Base-by-base conservation (phyloP, 37 sponge, comb jelly and placozoan genomes). In the Spongilla lacustris region DNA sequence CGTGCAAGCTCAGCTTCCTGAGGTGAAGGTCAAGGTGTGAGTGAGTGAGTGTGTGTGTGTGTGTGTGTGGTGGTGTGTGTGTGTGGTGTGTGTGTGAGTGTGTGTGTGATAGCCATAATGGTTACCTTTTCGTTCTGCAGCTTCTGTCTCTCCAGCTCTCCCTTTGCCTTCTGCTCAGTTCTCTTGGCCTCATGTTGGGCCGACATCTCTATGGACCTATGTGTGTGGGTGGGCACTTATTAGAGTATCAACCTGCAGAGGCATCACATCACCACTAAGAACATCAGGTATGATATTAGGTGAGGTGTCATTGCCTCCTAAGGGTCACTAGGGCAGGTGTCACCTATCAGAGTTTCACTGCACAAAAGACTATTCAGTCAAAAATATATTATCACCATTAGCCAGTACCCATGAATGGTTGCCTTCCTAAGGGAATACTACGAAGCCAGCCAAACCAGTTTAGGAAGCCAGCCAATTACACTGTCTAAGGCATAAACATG, bases 151-250 rank as follows among this genome's bases (percentile, higher is more conserved):
- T 97, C 98, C 68, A 97, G 88, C 75, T 77, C 33, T 25, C 98
- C 98, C 32, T 76, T 74, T 21, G 98, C 98, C 73, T 91, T 89
- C 85, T 97, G 98, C 69, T 97, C 98, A 27, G 81, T 88, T n/a
- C 96, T 71, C 76, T 85, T 89, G 35, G 98, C 98, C 73, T 97
- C 98, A 29, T 97, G 98, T 50, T 83, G 74, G 11, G 97, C 97
- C 12, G 89, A 58, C 5, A 88, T 70, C 73, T 96, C 97, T 80
- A 94, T 96, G 58, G 98, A 93, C 34, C 87, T 89, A 50, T 50
- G 26, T 13, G 3, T 38, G 68, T 12, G 49, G 10, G 24, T 66
- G 31, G 28, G 31, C 73, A 72, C 73, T 32, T 32, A 32, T 72
- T 72, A 72, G 28, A 29, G 14, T 32, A 32, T 12, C 73, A 72